Base-by-base conservation (phyloP, 2,888 invertebrate genomes). In the Cotesia congregata region DNA sequence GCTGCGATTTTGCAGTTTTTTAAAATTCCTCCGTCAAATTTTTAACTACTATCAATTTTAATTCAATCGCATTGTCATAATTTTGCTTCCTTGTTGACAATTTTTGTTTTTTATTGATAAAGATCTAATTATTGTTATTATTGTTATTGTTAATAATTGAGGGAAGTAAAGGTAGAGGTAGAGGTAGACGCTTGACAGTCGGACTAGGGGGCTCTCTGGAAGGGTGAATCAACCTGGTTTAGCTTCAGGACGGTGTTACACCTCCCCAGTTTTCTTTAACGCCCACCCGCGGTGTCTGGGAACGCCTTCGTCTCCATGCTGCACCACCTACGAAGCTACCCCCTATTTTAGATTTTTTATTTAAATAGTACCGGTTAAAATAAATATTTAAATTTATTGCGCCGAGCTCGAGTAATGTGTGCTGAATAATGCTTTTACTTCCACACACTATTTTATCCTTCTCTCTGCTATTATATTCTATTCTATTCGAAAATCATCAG, bases 261-360 rank as follows among this genome's bases (percentile, higher is more conserved):
- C 85, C 83, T 81, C 87, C 86, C 85, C 84, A 87, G 84, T 85
- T 86, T 86, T 86, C 88, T 87, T 88, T 86, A 86, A 88, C 88
- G 88, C 88, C 88, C 88, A 82, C 86, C 86, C 30, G 84, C 85
- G 85, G 84, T 85, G 86, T 83, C 85, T 88, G 86, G 88, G 85
- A 87, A 85, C 88, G 88, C 88, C 88, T 87, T 85, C 88, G 86
- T 87, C 83, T 86, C 86, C 86, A 84, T 83, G 84, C 84, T 84
- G 87, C 86, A 85, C 88, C 88, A 86, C 88, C 88, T 87, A 88
- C 88, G 84, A 83, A 83, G 83, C 83, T 83, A 73, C 77, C 77
- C 77, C 40, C 79, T 82, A 81, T 79, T 82, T 79, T 79, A 78
- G 78, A 50, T 50, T 50, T 50, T 50, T 50, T 50, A 50, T 50